Base-by-base conservation (phyloP, 2,113 vertebrate genomes). In the Columbina picui region DNA sequence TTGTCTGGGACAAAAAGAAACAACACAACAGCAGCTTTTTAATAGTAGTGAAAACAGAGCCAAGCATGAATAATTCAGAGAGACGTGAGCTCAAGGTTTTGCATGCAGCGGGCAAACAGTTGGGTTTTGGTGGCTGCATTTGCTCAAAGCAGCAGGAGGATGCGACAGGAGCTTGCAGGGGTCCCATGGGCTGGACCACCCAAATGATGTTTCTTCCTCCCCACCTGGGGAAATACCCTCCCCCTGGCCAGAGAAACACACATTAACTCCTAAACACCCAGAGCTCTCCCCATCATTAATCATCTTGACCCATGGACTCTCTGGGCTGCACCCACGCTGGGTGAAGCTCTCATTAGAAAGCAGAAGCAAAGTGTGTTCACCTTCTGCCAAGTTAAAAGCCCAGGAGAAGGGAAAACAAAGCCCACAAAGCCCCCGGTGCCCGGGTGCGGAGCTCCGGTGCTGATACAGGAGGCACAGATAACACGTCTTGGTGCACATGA, bases 141-240 rank as follows among this genome's bases (percentile, higher is more conserved):
- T 55, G 39, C 59, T 76, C 56, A n/a, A 43, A 65, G 56, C 50
- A 70, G 41, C 12, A 10, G 32, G 45, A 65, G 26, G 43, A 6
- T 8, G 19, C 3, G 6, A 13, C 0, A 9, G 16, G 22, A 14
- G 32, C 27, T 56, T 23, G 26, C 3, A 2, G 0, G 2, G 14
- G 17, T 30, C 64, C 14, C 14, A 20, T 38, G 25, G 29, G 25
- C 30, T n/a, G 80, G 39, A 32, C 12, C 39, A n/a, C 22, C 18
- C 50, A 10, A 38, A 30, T 2, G n/a, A 7, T 4, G n/a, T 39
- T 85, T 64, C 32, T 79, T 38, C 20, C 41, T 65, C 71, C 38
- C 25, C 38, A 16, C 36, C 26, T 15, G 21, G n/a, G 74, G 41
- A 50, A 43, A 50, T 7, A 7, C 41, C 36, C 45, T 27, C 60